phyloP scores from a whole-genome alignment of 2,113 vertebrate genomes.

The Salvelinus namaycush region DNA sequence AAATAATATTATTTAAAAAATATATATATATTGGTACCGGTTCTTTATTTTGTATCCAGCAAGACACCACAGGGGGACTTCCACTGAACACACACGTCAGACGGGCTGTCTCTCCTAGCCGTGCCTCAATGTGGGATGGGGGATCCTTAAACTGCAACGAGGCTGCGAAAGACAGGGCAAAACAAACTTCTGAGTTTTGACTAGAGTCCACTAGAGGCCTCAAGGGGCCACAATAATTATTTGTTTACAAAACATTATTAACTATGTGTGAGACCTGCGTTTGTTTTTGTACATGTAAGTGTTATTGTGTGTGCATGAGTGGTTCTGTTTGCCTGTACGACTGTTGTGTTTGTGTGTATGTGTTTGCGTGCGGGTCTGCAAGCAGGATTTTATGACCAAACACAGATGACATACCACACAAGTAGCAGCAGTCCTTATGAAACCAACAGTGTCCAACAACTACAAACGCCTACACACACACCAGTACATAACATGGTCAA shows the following conservation, averaged over 20 bases:
- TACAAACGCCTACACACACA: background rate
- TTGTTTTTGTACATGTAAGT: too few relatives aligned
- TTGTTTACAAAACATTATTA: too few relatives aligned
- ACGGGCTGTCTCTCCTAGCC: slow-evolving; percentile 56
- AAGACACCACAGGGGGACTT: slow-evolving; percentile 68
- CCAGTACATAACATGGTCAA: background rate
- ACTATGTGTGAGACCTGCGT: too few relatives aligned
- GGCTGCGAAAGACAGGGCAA: slow-evolving; percentile 40
- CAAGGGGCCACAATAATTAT: background rate
- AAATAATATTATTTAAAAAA: background rate
- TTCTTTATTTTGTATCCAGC: slow-evolving; percentile 76
- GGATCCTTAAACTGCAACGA: slow-evolving; percentile 63
- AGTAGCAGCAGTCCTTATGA: slow-evolving; percentile 36
- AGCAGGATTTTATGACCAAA: slow-evolving; percentile 11
- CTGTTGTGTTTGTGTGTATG: background rate
- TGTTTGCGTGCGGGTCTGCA: background rate
- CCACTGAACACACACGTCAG: slow-evolving; percentile 67
- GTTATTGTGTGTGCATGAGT: too few relatives aligned
- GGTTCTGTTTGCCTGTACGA: too few relatives aligned
- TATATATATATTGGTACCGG: slow-evolving; percentile 64
- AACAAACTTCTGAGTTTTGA: background rate
- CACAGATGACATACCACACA: slow-evolving; percentile 23
- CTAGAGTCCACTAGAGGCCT: background rate
- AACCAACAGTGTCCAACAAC: background rate
- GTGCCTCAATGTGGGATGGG: slow-evolving; percentile 61